These are phyloP conservation scores for Stictocephala bisonia DNA, from an alignment of 2,888 invertebrate species.

Conservation along the genomic window DNA sequence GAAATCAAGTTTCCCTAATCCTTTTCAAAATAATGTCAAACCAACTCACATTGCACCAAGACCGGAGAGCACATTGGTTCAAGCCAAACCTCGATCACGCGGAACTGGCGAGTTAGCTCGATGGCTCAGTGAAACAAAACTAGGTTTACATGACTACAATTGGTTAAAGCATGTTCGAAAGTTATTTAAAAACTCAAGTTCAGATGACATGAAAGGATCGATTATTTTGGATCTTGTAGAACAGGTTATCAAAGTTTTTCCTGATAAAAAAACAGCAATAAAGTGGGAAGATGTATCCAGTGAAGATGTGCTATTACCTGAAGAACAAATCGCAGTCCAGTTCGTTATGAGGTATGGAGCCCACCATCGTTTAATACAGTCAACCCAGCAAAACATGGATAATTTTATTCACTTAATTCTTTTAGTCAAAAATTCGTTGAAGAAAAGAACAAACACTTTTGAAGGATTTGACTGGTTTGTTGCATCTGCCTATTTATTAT, in stretches of 20 bases:
- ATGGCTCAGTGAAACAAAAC: slow-evolving; percentile 42
- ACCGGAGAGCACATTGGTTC: slow-evolving; percentile 5
- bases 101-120: slow-evolving; percentile 34
- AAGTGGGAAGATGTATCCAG: background rate
- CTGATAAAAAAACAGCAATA: slow-evolving; percentile 1
- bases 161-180: slow-evolving; percentile 46
- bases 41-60: slow-evolving; percentile 30
- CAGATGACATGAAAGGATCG: slow-evolving; percentile 39
- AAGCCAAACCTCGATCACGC: slow-evolving; percentile 32
- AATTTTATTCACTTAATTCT: slow-evolving; percentile 30
- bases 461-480: slow-evolving; percentile 46
- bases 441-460: background rate
- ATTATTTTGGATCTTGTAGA: slow-evolving; percentile 28
- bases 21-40: background rate
- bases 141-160: slow-evolving; percentile 41
- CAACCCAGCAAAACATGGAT: slow-evolving; percentile 23
- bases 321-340: slow-evolving; percentile 12
- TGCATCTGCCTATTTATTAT: slow-evolving; percentile 37
- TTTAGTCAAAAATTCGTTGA: slow-evolving; percentile 2
- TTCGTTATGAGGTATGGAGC: slow-evolving; percentile 34
- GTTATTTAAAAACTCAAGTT: slow-evolving; percentile 14
- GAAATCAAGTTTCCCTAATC: slow-evolving; percentile 17
- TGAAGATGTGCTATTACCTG: background rate
- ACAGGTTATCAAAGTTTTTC: slow-evolving; percentile 32
- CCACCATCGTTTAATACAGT: slow-evolving; percentile 41